Conservation (phyloP, 2,888 invertebrate genomes). For the Eudasyphora cyanicolor region DNA sequence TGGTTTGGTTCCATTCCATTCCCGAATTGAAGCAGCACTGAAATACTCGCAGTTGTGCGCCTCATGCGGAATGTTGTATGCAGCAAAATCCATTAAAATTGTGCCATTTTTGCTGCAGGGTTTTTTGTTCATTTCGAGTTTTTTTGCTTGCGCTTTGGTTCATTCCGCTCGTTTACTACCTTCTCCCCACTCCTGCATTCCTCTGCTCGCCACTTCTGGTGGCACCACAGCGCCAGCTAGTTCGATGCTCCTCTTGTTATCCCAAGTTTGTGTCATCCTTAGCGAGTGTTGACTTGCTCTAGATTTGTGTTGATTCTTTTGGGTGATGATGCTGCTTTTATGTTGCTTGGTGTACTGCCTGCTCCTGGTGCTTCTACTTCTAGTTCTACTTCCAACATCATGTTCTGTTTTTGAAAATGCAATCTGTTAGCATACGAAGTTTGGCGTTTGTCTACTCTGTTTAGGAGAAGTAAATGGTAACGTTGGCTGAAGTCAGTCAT, state of each 20-base stretch:
- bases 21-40: neutral
- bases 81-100: slow-evolving; percentile 66
- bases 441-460: no score
- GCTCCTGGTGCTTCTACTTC: slow-evolving; percentile 10
- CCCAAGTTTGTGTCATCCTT: slow-evolving; percentile 60
- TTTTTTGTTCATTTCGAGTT: slow-evolving; percentile 40
- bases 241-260: slow-evolving; percentile 27
- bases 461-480: slow-evolving; percentile 3
- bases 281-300: slow-evolving; percentile 64
- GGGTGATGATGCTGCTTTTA: neutral
- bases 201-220: slow-evolving; percentile 29
- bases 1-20: slow-evolving; percentile 37
- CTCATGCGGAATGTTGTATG: slow-evolving; percentile 25
- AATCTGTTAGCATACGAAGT: slow-evolving; percentile 33
- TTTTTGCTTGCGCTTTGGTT: slow-evolving; percentile 10
- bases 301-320: slow-evolving; percentile 38
- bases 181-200: slow-evolving; percentile 7
- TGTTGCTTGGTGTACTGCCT: neutral
- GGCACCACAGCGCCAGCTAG: neutral
- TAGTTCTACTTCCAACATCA: slow-evolving; percentile 25
- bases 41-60: slow-evolving; percentile 16
- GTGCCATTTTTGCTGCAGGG: slow-evolving; percentile 65
- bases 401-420: slow-evolving; percentile 25
- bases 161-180: slow-evolving; percentile 6
- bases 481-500: neutral